A percentile compares a stretch with the other conserved stretches of the same genome.
These are phyloP conservation scores for Notothenia coriiceps DNA, from an alignment of 2,113 vertebrate species.

Conservation along the genomic window DNA sequence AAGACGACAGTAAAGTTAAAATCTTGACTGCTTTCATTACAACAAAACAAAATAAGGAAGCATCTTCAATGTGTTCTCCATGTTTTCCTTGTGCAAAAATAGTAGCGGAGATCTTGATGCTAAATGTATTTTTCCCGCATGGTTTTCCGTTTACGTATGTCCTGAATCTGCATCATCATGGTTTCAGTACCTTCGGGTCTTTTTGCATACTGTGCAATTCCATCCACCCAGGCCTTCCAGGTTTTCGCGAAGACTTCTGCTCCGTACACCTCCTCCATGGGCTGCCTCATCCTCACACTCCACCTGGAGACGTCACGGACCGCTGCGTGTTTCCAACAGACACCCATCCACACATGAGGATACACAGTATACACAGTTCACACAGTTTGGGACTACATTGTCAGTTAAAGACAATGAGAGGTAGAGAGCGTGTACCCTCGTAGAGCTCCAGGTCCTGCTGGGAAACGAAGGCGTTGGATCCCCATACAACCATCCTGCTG, in stretches of 20 bases:
- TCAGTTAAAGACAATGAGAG: background rate
- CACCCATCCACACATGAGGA: background rate
- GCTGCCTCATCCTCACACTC: constrained; percentile 88
- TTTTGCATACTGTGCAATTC: constrained; percentile 81
- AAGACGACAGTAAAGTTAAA: background rate
- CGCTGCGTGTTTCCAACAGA: constrained; percentile 70
- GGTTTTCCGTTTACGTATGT: background rate
- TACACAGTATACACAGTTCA: background rate
- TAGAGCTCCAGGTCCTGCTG: constrained; percentile 89
- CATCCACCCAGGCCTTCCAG: constrained; percentile 91
- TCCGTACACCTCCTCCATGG: constrained; percentile 91
- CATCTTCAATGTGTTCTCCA: background rate
- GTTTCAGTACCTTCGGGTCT: constrained; percentile 85
- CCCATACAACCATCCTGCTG: constrained; percentile 91
- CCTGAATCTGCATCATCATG: background rate
- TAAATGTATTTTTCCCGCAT: no score
- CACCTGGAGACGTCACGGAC: constrained; percentile 91
- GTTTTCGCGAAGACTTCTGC: constrained; percentile 85
- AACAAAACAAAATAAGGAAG: background rate
- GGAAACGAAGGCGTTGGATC: constrained; percentile 88
- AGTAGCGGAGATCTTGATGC: background rate
- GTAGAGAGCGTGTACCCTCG: constrained; percentile 78
- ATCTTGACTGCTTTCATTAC: background rate
- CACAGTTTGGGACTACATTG: background rate
- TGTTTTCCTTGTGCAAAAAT: background rate